Conservation (phyloP, 1,140 invertebrate species). For the Hylaeus volcanicus region DNA sequence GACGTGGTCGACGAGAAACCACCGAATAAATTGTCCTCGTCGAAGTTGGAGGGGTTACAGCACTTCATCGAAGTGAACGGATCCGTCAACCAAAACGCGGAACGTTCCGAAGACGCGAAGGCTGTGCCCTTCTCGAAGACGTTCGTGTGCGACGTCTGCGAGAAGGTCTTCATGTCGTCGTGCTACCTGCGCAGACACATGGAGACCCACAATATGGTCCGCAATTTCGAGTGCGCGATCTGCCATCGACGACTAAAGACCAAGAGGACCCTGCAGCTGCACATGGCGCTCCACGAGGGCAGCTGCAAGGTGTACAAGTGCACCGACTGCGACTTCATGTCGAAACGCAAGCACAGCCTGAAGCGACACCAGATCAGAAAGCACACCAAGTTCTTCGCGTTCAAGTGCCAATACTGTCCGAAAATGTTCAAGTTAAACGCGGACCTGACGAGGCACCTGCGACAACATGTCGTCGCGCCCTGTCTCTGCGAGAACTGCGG, state of each 20-base stretch:
- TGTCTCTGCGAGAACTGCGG: constrained; percentile 6
- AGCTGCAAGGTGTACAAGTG: background rate
- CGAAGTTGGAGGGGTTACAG: no score
- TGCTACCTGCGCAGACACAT: background rate
- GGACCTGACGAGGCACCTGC: background rate
- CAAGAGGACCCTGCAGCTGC: background rate
- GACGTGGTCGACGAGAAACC: background rate
- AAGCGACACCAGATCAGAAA: constrained; percentile 8
- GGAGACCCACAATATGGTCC: background rate
- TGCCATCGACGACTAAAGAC: constrained; percentile 13
- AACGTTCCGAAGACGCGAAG: background rate
- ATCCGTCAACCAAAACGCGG: background rate
- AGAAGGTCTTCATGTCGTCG: background rate
- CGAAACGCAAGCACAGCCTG: background rate
- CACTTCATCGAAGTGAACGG: no score
- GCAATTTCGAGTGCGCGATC: background rate
- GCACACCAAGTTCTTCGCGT: background rate
- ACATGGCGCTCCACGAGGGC: background rate
- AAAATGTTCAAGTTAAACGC: background rate
- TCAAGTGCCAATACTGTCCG: background rate
- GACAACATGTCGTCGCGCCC: background rate
- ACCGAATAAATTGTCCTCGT: background rate
- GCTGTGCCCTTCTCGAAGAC: background rate
- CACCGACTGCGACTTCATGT: constrained; percentile 24
- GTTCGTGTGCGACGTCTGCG: background rate